Conservation (phyloP, 2,113 vertebrate genomes). For the Lipotes vexillifer region DNA sequence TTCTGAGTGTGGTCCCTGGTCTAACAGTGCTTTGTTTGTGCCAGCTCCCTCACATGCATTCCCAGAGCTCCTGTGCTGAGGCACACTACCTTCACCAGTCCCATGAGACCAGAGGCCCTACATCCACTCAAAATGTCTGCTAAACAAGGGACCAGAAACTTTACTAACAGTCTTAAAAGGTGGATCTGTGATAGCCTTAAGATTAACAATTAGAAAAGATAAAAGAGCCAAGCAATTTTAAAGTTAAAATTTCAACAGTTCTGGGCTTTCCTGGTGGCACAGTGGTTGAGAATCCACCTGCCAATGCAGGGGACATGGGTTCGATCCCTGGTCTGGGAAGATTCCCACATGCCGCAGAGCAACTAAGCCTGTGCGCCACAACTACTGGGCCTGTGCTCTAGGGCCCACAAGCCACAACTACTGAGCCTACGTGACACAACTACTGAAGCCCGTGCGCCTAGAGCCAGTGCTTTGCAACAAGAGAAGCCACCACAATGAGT, state of each 20-base stretch:
- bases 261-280: neutral
- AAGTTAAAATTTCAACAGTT: conserved; percentile 4
- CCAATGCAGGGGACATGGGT: too few relatives aligned
- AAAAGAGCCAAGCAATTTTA: neutral
- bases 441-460: too few relatives aligned
- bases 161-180: neutral
- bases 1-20: neutral
- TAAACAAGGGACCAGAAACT: neutral
- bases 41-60: neutral
- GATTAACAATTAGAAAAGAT: neutral
- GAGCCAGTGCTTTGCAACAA: too few relatives aligned
- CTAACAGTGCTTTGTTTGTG: neutral
- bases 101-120: neutral
- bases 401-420: too few relatives aligned
- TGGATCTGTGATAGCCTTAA: neutral
- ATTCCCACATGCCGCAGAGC: too few relatives aligned
- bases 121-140: neutral
- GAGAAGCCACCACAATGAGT: too few relatives aligned
- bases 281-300: too few relatives aligned
- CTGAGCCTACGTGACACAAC: too few relatives aligned
- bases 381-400: too few relatives aligned
- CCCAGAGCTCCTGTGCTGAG: neutral
- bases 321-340: too few relatives aligned
- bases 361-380: too few relatives aligned
- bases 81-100: neutral